Evolutionary conservation across 2,888 invertebrate genomes (phyloP), one percentile per base, ranked within the genome.

Genomic region (Ennomos fuscantarius): DNA sequence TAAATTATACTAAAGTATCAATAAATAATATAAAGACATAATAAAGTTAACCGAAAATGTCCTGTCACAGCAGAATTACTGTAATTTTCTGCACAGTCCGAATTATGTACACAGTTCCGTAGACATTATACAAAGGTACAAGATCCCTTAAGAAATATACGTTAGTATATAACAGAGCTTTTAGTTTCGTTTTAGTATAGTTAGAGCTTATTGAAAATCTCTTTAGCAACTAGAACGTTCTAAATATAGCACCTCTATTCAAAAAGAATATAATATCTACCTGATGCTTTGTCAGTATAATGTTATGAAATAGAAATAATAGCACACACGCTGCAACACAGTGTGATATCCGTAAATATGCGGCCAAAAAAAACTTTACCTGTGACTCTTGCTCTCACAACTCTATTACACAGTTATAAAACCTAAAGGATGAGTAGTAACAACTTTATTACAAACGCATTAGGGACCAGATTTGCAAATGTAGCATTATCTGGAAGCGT

Each of bases 341-440:
- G 78, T 79, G 80, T 78, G 76, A 76, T 74, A 77, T 80, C 79
- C 81, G 82, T 82, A 81, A 82, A 83, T 79, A 84, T 76, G 52
- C 59, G 45, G 46, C 56, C 74, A 82, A 85, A 86, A 84, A n/a
- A 85, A 79, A 62, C 57, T 57, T 78, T 87, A 87, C 87, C 87
- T 87, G 87, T 81, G 77, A 73, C 78, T 81, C 70, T 66, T 46
- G 40, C 37, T 46, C 13, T 35, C 8, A 36, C 39, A 59, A 53
- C 15, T 33, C 40, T 24, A 34, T 3, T 56, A 42, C 60, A 51
- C 13, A 9, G 39, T 56, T 40, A 51, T 15, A 63, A 52, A 52
- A 13, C 1, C 12, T 39, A 41, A 36, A 13, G 24, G 24, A 24
- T 24, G 24, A 31, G 11, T 13, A 12, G 10, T 12, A 11, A 33